These are phyloP conservation scores for Nysson spinosus DNA, from an alignment of 2,888 invertebrate species.

Conservation along the genomic window DNA sequence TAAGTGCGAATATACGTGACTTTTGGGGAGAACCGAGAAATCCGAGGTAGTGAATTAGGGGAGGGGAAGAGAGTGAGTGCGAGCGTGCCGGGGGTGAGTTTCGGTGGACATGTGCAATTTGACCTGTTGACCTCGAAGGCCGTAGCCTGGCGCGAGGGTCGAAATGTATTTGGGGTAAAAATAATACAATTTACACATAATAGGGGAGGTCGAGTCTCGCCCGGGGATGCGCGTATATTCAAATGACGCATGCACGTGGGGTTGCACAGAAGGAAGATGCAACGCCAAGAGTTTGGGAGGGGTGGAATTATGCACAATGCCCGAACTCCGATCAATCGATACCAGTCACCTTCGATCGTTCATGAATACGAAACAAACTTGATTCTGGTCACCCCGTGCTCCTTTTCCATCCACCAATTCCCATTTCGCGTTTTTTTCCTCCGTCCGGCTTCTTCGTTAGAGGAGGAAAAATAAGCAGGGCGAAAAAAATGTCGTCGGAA, in stretches of 20 bases:
- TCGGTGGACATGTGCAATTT: conserved; percentile 75
- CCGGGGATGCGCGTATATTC: conserved; percentile 65
- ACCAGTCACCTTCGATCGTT: conserved; percentile 57
- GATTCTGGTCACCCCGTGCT: conserved; percentile 55
- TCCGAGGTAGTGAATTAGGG: conserved; percentile 29
- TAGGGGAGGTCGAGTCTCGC: conserved; percentile 63
- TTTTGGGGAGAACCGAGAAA: conserved; percentile 15
- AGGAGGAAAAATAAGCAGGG: conserved; percentile 15
- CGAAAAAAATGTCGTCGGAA: conserved; percentile 14
- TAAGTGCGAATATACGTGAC: conserved; percentile 46
- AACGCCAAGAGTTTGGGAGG: conserved; percentile 12
- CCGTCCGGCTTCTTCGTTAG: conserved; percentile 28
- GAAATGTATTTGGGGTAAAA: conserved; percentile 77
- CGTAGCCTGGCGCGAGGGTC: conserved; percentile 59
- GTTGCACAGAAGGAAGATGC: conserved; percentile 50
- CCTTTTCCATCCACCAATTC: conserved; percentile 38
- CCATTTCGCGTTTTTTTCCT: conserved; percentile 10
- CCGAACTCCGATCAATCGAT: conserved; percentile 61
- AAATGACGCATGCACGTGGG: conserved; percentile 66
- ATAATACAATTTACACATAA: conserved; percentile 78
- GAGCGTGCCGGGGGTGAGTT: conserved; percentile 67
- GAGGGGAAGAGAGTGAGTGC: conserved; percentile 20
- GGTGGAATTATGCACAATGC: conserved; percentile 47
- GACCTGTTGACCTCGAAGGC: conserved; percentile 74
- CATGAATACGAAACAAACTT: conserved; percentile 62